Evolutionary conservation across 2,888 invertebrate species (phyloP), one percentile per base, ranked within the genome.

Genomic region (Rhorus exstirpatorius): DNA sequence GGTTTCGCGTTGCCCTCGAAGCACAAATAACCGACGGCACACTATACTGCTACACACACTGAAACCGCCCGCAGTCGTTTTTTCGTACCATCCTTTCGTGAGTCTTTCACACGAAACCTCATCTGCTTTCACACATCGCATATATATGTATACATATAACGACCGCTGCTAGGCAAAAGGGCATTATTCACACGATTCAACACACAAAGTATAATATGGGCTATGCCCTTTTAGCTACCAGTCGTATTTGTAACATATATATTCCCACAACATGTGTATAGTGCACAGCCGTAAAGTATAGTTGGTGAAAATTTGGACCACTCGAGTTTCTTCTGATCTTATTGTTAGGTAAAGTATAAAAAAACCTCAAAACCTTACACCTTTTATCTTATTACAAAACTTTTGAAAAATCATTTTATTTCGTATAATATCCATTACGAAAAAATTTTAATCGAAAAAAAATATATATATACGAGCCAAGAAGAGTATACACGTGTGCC

Each of bases 61-160:
- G 55, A 67, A 75, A 65, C 31, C 65, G 55, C 75, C 75, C 65
- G 65, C 75, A 68, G 79, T 70, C 78, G 61, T 68, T 70, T 71
- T 79, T 65, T 49, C 63, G 78, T 78, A 63, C 70, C 74, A 85
- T 85, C 84, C 79, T 85, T 84, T 85, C 82, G 78, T 44, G 79
- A 83, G 82, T 75, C 61, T 82, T 84, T 84, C 85, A 81, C 84
- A 81, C 84, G 81, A 82, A 83, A 74, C 72, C 72, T 74, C 78
- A 81, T 75, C 75, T 65, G 85, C 85, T 84, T 85, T 85, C 85
- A 84, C 83, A n/a, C n/a, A n/a, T n/a, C n/a, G n/a, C n/a, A n/a
- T n/a, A n/a, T n/a, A n/a, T n/a, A n/a, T n/a, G n/a, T 38, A 17
- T 21, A 76, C 10, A 24, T 31, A 53, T 8, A 63, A 1, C 24